Evolutionary conservation across 1,140 invertebrate genomes (phyloP).

Genomic region (Homalodisca vitripennis): DNA sequence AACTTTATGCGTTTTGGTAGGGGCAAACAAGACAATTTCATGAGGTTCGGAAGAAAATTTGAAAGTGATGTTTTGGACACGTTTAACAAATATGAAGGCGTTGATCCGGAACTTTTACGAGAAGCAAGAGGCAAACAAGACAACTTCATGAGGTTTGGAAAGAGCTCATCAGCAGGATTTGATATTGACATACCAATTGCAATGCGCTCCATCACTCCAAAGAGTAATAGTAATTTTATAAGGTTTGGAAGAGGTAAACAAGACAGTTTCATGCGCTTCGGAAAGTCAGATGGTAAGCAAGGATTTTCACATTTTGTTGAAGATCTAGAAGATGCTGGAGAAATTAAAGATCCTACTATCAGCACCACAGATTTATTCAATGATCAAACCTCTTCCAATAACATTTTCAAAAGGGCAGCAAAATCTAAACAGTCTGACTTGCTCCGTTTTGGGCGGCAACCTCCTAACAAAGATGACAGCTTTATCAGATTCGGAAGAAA

Average conservation of each 20-base stretch:
- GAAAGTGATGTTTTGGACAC: too few relatives aligned
- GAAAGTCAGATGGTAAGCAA: slow-evolving; percentile 23
- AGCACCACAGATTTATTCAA: too few relatives aligned
- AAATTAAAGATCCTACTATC: not conserved
- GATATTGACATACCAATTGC: too few relatives aligned
- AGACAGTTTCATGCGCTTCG: slow-evolving; percentile 14
- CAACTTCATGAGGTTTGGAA: slow-evolving; percentile 34
- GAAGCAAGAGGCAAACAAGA: slow-evolving; percentile 16
- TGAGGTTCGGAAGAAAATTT: not conserved
- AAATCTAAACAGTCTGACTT: slow-evolving; percentile 7
- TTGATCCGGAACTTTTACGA: not conserved
- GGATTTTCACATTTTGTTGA: slow-evolving; percentile 27
- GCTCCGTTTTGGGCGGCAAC: slow-evolving; percentile 25
- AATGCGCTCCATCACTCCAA: slow-evolving; percentile 38
- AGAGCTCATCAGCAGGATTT: not conserved
- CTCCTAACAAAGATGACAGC: not conserved
- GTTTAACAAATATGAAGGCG: too few relatives aligned
- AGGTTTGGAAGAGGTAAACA: slow-evolving; percentile 18
- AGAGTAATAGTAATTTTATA: slow-evolving; percentile 23
- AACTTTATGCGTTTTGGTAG: slow-evolving; percentile 30
- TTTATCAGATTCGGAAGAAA: slow-evolving; percentile 30
- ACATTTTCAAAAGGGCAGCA: not conserved
- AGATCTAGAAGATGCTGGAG: not conserved
- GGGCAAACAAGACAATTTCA: slow-evolving; percentile 21
- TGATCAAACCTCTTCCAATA: too few relatives aligned